These are phyloP conservation scores for Diachasma alloeum DNA, from an alignment of 1,140 invertebrate species.

Conservation along the genomic window DNA sequence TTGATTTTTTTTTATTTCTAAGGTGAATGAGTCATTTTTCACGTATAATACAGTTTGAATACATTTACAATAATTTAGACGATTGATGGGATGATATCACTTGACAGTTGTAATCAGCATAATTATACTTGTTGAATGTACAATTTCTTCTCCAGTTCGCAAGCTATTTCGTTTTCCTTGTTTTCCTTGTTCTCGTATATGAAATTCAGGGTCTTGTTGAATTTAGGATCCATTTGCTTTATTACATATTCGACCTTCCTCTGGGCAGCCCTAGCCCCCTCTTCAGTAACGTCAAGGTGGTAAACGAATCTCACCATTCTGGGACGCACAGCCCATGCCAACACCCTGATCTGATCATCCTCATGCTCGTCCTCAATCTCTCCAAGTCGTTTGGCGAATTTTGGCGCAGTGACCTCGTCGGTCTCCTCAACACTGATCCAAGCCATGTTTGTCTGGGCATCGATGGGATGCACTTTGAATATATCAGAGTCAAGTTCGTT, in stretches of 20 bases:
- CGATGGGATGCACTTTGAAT: conserved; percentile 71
- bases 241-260: conserved; percentile 72
- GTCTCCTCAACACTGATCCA: conserved; percentile 69
- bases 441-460: conserved; percentile 82
- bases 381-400: conserved; percentile 69
- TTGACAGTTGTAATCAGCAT: too few relatives aligned
- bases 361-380: conserved; percentile 59
- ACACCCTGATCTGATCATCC: conserved; percentile 64
- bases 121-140: background rate
- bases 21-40: too few relatives aligned
- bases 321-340: conserved; percentile 66
- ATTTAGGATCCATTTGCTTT: conserved; percentile 58
- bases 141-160: background rate
- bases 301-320: conserved; percentile 71
- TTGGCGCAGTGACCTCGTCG: conserved; percentile 60
- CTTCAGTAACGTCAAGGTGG: conserved; percentile 73
- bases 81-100: too few relatives aligned
- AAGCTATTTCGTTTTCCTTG: background rate
- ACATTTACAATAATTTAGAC: too few relatives aligned
- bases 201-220: background rate
- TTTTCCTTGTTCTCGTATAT: background rate
- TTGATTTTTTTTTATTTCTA: too few relatives aligned
- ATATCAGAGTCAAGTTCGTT: conserved; percentile 34
- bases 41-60: too few relatives aligned
- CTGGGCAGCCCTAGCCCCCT: conserved; percentile 71